phyloP scores from a whole-genome alignment of 2,797 vertebrate species.

The Lepilemur ruficaudatus region DNA sequence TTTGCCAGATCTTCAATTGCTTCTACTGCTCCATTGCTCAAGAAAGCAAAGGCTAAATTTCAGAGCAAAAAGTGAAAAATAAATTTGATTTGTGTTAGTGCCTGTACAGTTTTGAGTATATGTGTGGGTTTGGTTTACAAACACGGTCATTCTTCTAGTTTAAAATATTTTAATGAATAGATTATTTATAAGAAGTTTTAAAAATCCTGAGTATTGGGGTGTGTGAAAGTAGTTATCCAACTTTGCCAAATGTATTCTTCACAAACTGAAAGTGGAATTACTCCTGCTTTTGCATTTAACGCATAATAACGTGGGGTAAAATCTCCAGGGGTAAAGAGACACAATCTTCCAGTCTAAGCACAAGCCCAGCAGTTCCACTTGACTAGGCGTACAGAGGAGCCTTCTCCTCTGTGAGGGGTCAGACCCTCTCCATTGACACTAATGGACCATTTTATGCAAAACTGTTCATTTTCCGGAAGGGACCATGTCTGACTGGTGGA shows the following conservation, averaged over 20 bases:
- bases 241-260: slow-evolving; percentile 17
- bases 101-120: neutral
- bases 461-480: slow-evolving; percentile 62
- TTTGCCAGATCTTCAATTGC: neutral
- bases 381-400: neutral
- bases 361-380: slow-evolving; percentile 34
- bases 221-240: neutral
- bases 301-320: neutral
- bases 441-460: slow-evolving; percentile 57
- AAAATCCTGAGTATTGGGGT: neutral
- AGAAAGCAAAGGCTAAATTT: neutral
- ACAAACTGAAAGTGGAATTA: neutral
- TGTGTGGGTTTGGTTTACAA: neutral
- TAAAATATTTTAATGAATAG: neutral
- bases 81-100: neutral
- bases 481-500: slow-evolving; percentile 70
- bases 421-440: slow-evolving; percentile 60
- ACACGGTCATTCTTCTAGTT: neutral
- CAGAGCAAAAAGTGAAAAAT: neutral
- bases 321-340: neutral
- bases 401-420: slow-evolving; percentile 44
- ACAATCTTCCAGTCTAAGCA: neutral
- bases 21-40: neutral
- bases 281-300: neutral
- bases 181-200: neutral